Evolutionary conservation across 2,797 vertebrate genomes (phyloP), one percentile per base, ranked within the genome.

Genomic region (Enteromius paludinosus): DNA sequence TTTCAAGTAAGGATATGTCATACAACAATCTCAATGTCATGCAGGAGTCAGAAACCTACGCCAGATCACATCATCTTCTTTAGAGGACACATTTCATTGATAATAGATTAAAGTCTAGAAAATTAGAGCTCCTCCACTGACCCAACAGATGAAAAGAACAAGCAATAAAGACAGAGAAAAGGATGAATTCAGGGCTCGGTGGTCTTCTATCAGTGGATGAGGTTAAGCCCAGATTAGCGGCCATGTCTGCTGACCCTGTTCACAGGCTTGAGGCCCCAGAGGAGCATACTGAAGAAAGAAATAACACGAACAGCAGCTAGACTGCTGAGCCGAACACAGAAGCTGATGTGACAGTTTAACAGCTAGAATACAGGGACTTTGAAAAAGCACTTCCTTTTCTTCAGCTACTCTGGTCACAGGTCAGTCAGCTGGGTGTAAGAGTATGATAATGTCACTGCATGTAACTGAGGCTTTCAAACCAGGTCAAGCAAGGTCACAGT

Each of bases 161-260:
- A 77, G 81, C 77, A 81, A 86, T 86, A 75, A 84, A 30, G 38
- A 86, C 65, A 83, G 77, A 83, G 70, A 85, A 64, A 81, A 65
- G 81, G 80, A 88, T 81, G 86, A 88, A 86, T 72, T 38, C 56
- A 43, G 35, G 69, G 78, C 83, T 52, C 43, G 33, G 28, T 47
- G 80, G 35, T 80, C 85, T 81, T 41, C 81, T 52, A 80, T 70
- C 81, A 35, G 75, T 62, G 83, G 82, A 83, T 84, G 80, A 87
- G 79, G 88, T 87, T 93, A 89, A 91, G 38, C 85, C 20, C 80
- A 87, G 91, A 91, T 93, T 92, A 92, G 83, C 6, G 25, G 69
- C 84, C 79, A 85, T n/a, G 74, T 81, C 79, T 71, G 75, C 80
- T 85, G 86, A 88, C 87, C 83, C 85, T 61, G 52, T 38, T 81